A percentile compares a stretch with the other conserved stretches of the same genome.
Conservation (phyloP, 2,888 invertebrate genomes). For the Molorchus minor region DNA sequence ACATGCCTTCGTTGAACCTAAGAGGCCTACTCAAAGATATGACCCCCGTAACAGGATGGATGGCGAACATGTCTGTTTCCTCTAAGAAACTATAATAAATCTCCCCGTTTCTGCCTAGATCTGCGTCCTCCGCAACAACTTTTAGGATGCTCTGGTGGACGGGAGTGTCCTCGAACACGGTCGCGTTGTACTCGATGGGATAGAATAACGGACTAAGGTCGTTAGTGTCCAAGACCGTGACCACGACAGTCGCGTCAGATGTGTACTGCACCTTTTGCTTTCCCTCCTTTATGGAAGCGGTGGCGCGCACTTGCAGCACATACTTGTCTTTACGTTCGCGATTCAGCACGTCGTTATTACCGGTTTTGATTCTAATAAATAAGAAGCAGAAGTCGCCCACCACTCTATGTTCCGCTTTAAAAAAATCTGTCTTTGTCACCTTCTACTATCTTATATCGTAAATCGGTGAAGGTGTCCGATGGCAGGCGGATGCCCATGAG, state of each 20-base stretch:
- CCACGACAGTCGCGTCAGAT: slow-evolving; percentile 77
- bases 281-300: slow-evolving; percentile 68
- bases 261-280: slow-evolving; percentile 71
- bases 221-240: slow-evolving; percentile 83
- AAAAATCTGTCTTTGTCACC: slow-evolving; percentile 91
- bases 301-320: slow-evolving; percentile 79
- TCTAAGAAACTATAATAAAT: slow-evolving; percentile 94
- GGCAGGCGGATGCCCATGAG: slow-evolving; percentile 80
- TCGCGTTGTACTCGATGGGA: slow-evolving; percentile 85
- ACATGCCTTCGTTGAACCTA: slow-evolving; percentile 73
- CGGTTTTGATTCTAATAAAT: slow-evolving; percentile 86
- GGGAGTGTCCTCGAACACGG: slow-evolving; percentile 88
- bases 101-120: slow-evolving; percentile 94
- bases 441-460: slow-evolving; percentile 86
- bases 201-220: slow-evolving; percentile 95
- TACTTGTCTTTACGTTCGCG: slow-evolving; percentile 90
- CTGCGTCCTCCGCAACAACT: slow-evolving; percentile 93
- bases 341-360: slow-evolving; percentile 88
- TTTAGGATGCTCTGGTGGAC: slow-evolving; percentile 82
- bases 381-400: slow-evolving; percentile 97
- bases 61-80: slow-evolving; percentile 84
- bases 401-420: slow-evolving; percentile 88
- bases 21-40: slow-evolving; percentile 84
- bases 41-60: slow-evolving; percentile 92
- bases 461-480: slow-evolving; percentile 63